These are phyloP conservation scores for Chlorodrepanis virens DNA, from an alignment of 2,113 vertebrate genomes.

Conservation along the genomic window DNA sequence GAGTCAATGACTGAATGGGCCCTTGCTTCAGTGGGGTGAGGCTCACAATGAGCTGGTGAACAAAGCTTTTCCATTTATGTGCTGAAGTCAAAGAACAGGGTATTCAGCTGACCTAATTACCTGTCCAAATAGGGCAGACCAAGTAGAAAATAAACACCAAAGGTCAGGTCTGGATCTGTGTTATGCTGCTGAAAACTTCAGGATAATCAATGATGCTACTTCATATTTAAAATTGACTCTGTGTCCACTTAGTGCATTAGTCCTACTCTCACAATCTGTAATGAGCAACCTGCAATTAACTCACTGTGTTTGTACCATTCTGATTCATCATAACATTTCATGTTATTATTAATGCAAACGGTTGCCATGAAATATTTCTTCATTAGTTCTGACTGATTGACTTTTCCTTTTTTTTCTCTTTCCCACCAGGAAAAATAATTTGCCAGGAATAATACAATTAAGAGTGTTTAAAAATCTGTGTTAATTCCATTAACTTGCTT, in stretches of 20 bases:
- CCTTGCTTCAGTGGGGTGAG: neutral
- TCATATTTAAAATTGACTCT: neutral
- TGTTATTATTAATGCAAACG: neutral
- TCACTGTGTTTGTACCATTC: neutral
- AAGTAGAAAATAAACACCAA: neutral
- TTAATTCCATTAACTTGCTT: neutral
- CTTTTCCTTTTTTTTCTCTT: slow-evolving; percentile 9
- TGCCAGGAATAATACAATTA: slow-evolving; percentile 39
- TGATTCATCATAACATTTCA: slow-evolving; percentile 20
- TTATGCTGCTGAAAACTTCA: neutral
- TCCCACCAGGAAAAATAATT: slow-evolving; percentile 43
- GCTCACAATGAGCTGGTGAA: neutral
- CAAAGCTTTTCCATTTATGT: neutral
- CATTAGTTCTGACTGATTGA: slow-evolving; percentile 49
- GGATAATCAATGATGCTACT: neutral
- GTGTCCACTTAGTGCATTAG: neutral
- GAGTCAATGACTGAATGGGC: neutral
- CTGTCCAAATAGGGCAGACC: neutral
- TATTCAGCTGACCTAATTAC: slow-evolving; percentile 27
- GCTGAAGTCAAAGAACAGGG: neutral
- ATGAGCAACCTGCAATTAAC: slow-evolving; percentile 44
- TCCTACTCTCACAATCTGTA: neutral
- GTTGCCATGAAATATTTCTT: slow-evolving; percentile 35
- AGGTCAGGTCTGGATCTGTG: neutral
- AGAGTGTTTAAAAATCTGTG: neutral